A percentile compares a stretch with the other conserved stretches of the same genome.
These are phyloP conservation scores for Nebria brevicollis DNA, from an alignment of 2,888 invertebrate species.

Conservation along the genomic window DNA sequence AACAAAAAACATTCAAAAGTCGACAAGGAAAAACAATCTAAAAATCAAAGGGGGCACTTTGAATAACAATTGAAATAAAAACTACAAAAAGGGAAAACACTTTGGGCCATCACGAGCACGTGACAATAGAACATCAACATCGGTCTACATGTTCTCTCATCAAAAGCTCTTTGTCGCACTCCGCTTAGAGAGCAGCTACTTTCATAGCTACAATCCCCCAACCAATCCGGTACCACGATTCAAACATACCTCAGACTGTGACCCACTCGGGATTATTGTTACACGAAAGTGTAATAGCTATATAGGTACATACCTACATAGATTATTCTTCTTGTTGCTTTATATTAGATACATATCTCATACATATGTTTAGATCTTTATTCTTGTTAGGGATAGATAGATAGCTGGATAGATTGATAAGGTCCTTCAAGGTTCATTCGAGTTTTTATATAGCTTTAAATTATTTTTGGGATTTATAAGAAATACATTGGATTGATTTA, in stretches of 20 bases:
- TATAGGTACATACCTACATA: no score
- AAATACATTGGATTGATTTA: neutral
- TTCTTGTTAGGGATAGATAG: neutral
- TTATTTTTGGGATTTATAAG: neutral
- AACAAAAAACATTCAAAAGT: neutral
- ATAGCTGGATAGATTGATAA: neutral
- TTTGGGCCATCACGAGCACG: conserved; percentile 29
- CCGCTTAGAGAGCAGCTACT: conserved; percentile 23
- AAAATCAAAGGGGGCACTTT: conserved; percentile 11
- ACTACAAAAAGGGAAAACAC: neutral
- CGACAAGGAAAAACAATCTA: conserved; percentile 13
- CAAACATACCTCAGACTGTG: conserved; percentile 24
- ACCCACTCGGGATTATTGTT: neutral
- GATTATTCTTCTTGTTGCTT: neutral
- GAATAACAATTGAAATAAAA: neutral
- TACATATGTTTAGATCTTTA: neutral
- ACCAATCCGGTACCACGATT: conserved; percentile 13
- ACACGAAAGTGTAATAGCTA: neutral
- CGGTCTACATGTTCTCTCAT: conserved; percentile 19
- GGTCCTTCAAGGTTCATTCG: neutral
- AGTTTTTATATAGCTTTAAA: no score
- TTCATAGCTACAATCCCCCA: conserved; percentile 23
- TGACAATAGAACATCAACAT: conserved; percentile 44
- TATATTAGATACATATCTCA: neutral
- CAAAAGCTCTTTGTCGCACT: conserved; percentile 14